These are phyloP conservation scores for Eristalis tenax DNA, from an alignment of 2,888 invertebrate genomes.

Conservation along the genomic window DNA sequence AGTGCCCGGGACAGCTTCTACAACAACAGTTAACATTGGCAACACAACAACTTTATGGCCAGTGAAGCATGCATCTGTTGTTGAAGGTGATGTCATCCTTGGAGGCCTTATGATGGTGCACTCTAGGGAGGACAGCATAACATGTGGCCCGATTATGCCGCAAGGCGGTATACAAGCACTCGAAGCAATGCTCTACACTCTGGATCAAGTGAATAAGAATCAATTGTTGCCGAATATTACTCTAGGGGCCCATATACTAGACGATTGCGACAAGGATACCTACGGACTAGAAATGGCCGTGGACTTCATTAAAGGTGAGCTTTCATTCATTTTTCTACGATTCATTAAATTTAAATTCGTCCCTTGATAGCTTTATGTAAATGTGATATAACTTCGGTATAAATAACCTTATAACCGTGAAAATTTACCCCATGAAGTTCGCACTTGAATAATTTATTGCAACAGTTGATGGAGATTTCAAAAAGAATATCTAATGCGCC, in stretches of 20 bases:
- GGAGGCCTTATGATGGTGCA: conserved; percentile 98
- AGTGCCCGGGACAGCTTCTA: conserved; percentile 36
- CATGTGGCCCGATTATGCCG: conserved; percentile 96
- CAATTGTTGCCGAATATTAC: conserved; percentile 88
- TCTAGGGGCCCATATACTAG: conserved; percentile 93
- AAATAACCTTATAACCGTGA: neutral
- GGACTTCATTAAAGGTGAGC: conserved; percentile 96
- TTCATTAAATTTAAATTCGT: neutral
- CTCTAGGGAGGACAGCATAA: conserved; percentile 92
- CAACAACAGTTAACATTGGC: conserved; percentile 62
- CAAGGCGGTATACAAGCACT: conserved; percentile 94
- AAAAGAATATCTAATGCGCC: neutral
- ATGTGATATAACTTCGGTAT: neutral
- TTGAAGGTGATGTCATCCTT: conserved; percentile 93
- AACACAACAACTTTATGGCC: conserved; percentile 84
- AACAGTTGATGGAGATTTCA: neutral
- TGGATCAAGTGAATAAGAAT: conserved; percentile 89
- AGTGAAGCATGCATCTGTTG: conserved; percentile 91
- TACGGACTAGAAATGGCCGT: conserved; percentile 97
- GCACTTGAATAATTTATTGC: neutral
- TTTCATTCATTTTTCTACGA: neutral
- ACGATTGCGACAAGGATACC: conserved; percentile 97
- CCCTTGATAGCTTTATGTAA: neutral
- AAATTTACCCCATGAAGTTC: neutral
- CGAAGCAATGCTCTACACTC: conserved; percentile 95